A percentile compares a stretch with the other conserved stretches of the same genome.
phyloP scores from a whole-genome alignment of 2,888 invertebrate genomes.

The Agriotes lineatus region DNA sequence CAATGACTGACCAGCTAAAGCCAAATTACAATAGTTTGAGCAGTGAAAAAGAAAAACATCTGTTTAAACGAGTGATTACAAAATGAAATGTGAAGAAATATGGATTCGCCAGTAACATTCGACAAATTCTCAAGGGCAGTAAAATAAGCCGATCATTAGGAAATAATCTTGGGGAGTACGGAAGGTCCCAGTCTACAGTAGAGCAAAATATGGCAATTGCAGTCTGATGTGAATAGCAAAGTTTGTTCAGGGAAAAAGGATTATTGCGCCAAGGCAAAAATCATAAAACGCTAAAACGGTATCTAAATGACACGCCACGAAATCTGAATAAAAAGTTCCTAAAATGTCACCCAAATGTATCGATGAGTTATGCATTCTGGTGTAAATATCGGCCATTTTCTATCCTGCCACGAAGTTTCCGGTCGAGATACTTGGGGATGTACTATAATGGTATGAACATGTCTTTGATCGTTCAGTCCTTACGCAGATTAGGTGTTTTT shows the following conservation, averaged over 20 bases:
- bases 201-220: conserved; percentile 13
- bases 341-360: conserved; percentile 13
- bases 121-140: neutral
- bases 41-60: conserved; percentile 29
- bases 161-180: neutral
- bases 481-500: no score
- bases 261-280: conserved; percentile 49
- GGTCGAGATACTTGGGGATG: conserved; percentile 12
- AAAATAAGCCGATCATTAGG: conserved; percentile 42
- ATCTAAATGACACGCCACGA: conserved; percentile 48
- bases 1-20: conserved; percentile 30
- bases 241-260: conserved; percentile 51
- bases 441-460: neutral
- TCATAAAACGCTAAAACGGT: conserved; percentile 50
- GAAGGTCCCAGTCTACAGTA: neutral
- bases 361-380: conserved; percentile 29
- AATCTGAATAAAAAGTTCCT: conserved; percentile 52
- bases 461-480: conserved; percentile 13
- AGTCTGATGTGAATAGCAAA: neutral
- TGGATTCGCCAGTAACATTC: conserved; percentile 1
- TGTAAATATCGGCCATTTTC: conserved; percentile 1
- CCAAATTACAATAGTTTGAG: conserved; percentile 34
- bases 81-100: conserved; percentile 24
- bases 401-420: neutral
- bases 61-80: conserved; percentile 27